Evolutionary conservation across 2,888 invertebrate genomes (phyloP), one percentile per base, ranked within the genome.

Genomic region (Alloplasta piceator): DNA sequence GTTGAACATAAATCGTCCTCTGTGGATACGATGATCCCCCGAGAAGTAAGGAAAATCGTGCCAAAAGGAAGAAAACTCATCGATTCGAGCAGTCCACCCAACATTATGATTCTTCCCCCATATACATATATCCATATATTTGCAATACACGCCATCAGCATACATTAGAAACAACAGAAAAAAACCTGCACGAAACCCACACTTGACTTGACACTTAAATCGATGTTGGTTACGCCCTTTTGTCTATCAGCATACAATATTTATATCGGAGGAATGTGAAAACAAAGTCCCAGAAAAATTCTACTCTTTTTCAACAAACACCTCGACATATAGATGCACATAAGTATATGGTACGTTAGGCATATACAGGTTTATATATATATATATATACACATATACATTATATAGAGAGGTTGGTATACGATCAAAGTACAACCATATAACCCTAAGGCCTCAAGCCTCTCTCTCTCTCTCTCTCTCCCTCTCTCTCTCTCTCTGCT

Each of bases 1-100:
- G 68, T 46, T 12, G n/a, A 48, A 48, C 83, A 84, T 86, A 86
- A 85, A 86, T 86, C 85, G 82, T 83, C 84, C 83, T 82, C 74
- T 26, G n/a, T 12, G 61, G 82, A 86, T 84, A 52, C 84, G 82
- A 82, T 85, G 85, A 83, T 83, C 85, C 85, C 52, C 58, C 41
- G 77, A 81, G 41, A 50, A 55, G 26, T 26, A 26, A 26, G 6
- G 72, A 43, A 46, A 72, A 41, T 67, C 61, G 61, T 76, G 77
- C 72, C 68, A 76, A 80, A 81, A 68, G 55, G 64, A 78, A 73
- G 41, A 72, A 82, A 80, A 78, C 50, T 74, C 38, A 71, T 75
- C 68, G 75, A 78, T 78, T 60, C 66, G 70, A 55, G 50, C 46
- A 52, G 39, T 39, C 38, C 10, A 43, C 43, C 26, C 26, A 26